phyloP scores from a whole-genome alignment of 35 echinoderm and acorn worm species.

The Apostichopus parvimensis region DNA sequence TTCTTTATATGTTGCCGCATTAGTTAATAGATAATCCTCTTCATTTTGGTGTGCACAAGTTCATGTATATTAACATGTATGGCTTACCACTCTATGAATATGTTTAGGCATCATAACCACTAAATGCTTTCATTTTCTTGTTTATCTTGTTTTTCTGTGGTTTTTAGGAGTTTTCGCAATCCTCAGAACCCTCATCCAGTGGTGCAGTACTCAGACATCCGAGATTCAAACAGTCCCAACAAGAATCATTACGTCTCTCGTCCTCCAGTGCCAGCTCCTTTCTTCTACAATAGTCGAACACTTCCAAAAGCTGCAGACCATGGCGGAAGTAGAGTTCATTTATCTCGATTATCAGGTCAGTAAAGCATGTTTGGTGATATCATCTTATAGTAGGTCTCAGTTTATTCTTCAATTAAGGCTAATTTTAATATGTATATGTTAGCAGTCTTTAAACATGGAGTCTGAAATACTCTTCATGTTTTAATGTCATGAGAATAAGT shows the following conservation, averaged over 20 bases:
- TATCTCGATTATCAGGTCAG: constrained; percentile 78
- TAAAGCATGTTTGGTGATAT: background rate
- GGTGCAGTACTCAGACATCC: constrained; percentile 80
- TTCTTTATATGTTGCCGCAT: no score
- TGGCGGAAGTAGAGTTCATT: constrained; percentile 69
- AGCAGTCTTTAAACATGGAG: background rate
- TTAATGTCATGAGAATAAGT: no score
- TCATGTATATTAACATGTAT: no score
- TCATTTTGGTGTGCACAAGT: no score
- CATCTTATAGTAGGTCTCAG: background rate
- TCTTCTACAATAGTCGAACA: constrained; percentile 78
- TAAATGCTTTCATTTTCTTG: constrained; percentile 23
- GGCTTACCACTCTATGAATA: no score
- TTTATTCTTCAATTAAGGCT: no score
- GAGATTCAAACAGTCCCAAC: constrained; percentile 43
- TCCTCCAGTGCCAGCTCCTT: constrained; percentile 92
- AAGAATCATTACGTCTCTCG: constrained; percentile 12
- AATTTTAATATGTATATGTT: no score
- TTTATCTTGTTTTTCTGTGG: background rate
- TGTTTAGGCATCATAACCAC: background rate
- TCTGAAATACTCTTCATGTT: background rate
- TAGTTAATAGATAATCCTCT: no score
- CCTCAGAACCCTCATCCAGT: constrained; percentile 91
- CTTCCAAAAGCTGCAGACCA: constrained; percentile 64
- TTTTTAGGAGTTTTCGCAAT: constrained; percentile 85